Evolutionary conservation across 2,113 vertebrate species (phyloP).

Genomic region (Rhinichthys klamathensis): DNA sequence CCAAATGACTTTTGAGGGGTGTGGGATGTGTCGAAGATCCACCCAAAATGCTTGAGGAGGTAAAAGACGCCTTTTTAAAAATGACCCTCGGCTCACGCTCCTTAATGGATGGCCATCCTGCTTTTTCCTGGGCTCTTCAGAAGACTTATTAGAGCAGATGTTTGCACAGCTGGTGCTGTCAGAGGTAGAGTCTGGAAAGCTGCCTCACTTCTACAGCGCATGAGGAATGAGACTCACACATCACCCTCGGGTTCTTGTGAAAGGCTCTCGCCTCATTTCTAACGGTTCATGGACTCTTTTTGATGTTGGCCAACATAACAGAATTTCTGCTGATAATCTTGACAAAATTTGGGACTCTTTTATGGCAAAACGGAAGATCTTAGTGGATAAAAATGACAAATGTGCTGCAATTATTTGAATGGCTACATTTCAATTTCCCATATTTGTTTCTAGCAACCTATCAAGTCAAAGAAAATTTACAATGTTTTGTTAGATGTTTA

Average conservation of each 20-base stretch:
- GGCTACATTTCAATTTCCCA: not conserved
- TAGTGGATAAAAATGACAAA: not conserved
- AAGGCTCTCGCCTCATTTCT: slow-evolving; percentile 11
- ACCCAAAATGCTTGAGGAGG: slow-evolving; percentile 46
- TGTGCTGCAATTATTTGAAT: not conserved
- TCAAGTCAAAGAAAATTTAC: not conserved
- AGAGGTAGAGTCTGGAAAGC: slow-evolving; percentile 58
- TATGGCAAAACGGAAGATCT: not conserved
- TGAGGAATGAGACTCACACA: slow-evolving; percentile 55
- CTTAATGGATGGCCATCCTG: slow-evolving; percentile 62
- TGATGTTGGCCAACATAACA: not conserved
- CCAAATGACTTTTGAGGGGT: slow-evolving; percentile 57
- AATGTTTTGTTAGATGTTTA: not conserved
- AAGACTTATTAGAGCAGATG: slow-evolving; percentile 68
- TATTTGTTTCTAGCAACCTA: not conserved
- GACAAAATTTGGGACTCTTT: not conserved
- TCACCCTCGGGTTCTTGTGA: slow-evolving; percentile 47
- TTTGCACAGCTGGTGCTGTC: slow-evolving; percentile 74
- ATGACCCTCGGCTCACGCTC: slow-evolving; percentile 50
- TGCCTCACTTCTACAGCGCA: slow-evolving; percentile 54
- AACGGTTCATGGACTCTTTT: not conserved
- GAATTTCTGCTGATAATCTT: not conserved
- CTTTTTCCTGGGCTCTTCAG: slow-evolving; percentile 62
- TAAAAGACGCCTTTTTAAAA: slow-evolving; percentile 52
- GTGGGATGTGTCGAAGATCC: slow-evolving; percentile 60